Evolutionary conservation across 2,888 invertebrate genomes (phyloP).

Genomic region (Erannis defoliaria): DNA sequence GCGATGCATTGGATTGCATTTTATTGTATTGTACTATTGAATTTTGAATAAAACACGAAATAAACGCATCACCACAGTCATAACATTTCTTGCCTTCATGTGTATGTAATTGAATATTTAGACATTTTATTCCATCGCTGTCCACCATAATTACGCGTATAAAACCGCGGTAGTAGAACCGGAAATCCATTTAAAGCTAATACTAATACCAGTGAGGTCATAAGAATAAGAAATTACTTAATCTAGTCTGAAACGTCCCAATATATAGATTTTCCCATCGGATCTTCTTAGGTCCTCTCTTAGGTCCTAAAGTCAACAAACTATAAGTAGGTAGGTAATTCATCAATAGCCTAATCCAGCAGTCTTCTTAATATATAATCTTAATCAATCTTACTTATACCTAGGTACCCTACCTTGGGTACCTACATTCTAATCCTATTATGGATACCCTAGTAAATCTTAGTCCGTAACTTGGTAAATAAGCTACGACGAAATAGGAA

Average conservation of each 20-base stretch:
- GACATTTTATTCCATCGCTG: no score
- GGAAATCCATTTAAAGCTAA: no score
- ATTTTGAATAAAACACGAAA: no score
- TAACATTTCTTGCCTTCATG: no score
- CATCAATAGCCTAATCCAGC: slow-evolving; percentile 21
- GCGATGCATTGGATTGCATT: no score
- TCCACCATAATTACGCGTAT: no score
- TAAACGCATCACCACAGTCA: no score
- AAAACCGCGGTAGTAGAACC: no score
- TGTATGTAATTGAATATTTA: no score
- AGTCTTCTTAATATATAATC: slow-evolving; percentile 10
- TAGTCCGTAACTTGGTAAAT: slow-evolving; percentile 9
- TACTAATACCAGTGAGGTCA: no score
- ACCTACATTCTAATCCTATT: slow-evolving; percentile 1
- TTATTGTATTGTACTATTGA: no score
- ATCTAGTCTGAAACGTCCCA: background rate
- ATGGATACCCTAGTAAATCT: slow-evolving; percentile 19
- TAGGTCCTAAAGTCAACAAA: background rate
- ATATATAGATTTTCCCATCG: background rate
- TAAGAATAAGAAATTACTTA: no score
- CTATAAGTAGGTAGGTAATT: slow-evolving; percentile 6
- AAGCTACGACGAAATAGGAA: slow-evolving; percentile 10
- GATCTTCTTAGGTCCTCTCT: background rate
- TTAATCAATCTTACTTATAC: slow-evolving; percentile 25
- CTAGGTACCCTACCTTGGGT: slow-evolving; percentile 9